These are phyloP conservation scores for Rhagoletis zephyria DNA, from an alignment of 1,140 invertebrate genomes.

Conservation along the genomic window DNA sequence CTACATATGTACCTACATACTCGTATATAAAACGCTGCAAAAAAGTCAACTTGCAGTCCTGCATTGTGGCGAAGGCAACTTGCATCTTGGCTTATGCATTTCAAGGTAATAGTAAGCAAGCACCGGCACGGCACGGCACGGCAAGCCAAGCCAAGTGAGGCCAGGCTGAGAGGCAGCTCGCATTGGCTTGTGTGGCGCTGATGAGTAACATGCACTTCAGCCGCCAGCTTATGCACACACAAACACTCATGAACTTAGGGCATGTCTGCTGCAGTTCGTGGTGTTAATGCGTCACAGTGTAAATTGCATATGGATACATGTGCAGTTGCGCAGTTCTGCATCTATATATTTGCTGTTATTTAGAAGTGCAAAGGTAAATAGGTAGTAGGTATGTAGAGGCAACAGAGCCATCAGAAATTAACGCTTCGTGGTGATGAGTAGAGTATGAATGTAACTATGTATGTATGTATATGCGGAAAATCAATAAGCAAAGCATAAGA, in stretches of 20 bases:
- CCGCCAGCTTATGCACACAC: neutral
- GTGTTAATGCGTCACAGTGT: slow-evolving; percentile 50
- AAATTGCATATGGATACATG: slow-evolving; percentile 5
- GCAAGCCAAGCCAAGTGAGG: neutral
- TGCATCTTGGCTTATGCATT: slow-evolving; percentile 41
- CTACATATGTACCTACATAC: neutral
- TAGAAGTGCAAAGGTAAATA: neutral
- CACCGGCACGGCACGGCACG: no score
- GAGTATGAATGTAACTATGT: neutral
- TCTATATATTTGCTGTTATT: slow-evolving; percentile 8
- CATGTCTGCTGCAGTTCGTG: neutral
- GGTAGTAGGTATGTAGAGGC: neutral
- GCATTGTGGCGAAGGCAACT: neutral
- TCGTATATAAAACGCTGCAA: neutral
- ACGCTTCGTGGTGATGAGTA: neutral
- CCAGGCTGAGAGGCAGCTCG: neutral
- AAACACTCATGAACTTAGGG: neutral
- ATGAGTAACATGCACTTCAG: slow-evolving; percentile 29
- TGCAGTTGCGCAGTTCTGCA: neutral
- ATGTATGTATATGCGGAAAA: neutral
- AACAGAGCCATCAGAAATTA: slow-evolving; percentile 2
- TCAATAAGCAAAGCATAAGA: slow-evolving; percentile 19
- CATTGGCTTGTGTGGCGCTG: neutral
- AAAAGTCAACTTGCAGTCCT: neutral
- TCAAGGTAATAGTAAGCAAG: neutral